Base-by-base conservation (phyloP, 1,140 invertebrate genomes). In the Drosophila orena region DNA sequence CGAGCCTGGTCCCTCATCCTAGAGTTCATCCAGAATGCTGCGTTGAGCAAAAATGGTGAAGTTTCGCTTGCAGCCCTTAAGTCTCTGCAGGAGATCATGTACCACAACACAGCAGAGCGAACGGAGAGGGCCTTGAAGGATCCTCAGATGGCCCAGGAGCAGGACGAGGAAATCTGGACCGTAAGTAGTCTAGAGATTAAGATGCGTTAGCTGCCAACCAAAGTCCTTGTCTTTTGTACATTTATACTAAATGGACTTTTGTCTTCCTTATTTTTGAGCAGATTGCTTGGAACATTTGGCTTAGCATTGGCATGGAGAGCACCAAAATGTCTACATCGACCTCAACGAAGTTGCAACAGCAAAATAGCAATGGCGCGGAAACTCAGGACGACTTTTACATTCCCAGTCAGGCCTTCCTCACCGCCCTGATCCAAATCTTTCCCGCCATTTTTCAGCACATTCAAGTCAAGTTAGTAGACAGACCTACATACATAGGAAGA, bases 21-120 rank as follows among this genome's bases (percentile, higher is more conserved):
- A 11, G 97, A 98, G 86, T 98, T 98, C 83, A 98, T 99, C 78
- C 98, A 99, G 91, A 96, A 96, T 92, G 96, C 97, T 15, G 97
- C 98, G 0, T 93, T 98, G 5, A 97, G 96, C 80, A 97, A 96
- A 92, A 99, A 98, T 93, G 97, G 97, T 59, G 98, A 99, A 94
- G 96, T 97, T n/a, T 98, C 98, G 5, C 94, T 99, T 60, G 97
- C 98, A 4, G 97, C 98, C 4, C 92, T 99, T 2, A 98, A 99
- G 92, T 98, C 98, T 22, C 97, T 99, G 91, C 98, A 99, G 93
- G 98, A 99, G 93, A 97, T 99, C 77, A 94, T 98, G 47, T 96
- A 96, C 81, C 83, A 92, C 60, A 92, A 91, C 34, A 64, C 78
- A 1, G 34, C 64, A 55, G 42, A 81, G 58, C 42, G 71, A 40